Evolutionary conservation across 1,140 invertebrate species (phyloP).

Genomic region (Papilio helenus): DNA sequence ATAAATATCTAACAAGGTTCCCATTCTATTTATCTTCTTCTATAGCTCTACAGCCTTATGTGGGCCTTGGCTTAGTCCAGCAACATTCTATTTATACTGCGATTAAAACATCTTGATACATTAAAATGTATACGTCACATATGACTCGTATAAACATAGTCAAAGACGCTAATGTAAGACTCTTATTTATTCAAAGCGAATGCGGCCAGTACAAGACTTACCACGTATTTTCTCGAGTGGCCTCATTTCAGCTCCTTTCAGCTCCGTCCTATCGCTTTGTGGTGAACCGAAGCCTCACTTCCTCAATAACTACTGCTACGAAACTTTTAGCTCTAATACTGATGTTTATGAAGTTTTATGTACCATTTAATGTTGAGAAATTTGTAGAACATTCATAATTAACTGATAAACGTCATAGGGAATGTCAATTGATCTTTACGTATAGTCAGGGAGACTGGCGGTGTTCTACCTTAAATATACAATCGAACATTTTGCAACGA

Average conservation of each 20-base stretch:
- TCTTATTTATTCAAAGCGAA: slow-evolving; percentile 16
- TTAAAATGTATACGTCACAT: neutral
- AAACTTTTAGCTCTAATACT: neutral
- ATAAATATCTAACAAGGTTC: too few species aligned
- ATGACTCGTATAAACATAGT: neutral
- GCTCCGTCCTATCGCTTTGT: neutral
- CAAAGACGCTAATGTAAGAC: slow-evolving; percentile 6
- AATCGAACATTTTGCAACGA: too few species aligned
- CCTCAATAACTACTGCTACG: neutral
- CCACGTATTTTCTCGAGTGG: slow-evolving; percentile 14
- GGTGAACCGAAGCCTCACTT: slow-evolving; percentile 1
- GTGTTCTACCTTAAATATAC: too few species aligned
- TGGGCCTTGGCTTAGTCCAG: too few species aligned
- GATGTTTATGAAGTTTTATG: neutral
- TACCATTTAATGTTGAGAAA: too few species aligned
- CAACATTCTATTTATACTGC: neutral
- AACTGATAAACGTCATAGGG: too few species aligned
- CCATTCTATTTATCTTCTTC: too few species aligned
- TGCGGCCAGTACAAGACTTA: slow-evolving; percentile 3
- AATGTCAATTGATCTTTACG: too few species aligned
- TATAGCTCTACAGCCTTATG: too few species aligned
- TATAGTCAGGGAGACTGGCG: too few species aligned
- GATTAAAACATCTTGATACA: neutral
- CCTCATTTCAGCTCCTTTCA: slow-evolving; percentile 16
- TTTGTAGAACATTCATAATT: too few species aligned